A percentile compares a stretch with the other conserved stretches of the same genome.
These are phyloP conservation scores for Umimayanthus kanabou DNA, from an alignment of 92 coral and sea anemone species.

Conservation along the genomic window DNA sequence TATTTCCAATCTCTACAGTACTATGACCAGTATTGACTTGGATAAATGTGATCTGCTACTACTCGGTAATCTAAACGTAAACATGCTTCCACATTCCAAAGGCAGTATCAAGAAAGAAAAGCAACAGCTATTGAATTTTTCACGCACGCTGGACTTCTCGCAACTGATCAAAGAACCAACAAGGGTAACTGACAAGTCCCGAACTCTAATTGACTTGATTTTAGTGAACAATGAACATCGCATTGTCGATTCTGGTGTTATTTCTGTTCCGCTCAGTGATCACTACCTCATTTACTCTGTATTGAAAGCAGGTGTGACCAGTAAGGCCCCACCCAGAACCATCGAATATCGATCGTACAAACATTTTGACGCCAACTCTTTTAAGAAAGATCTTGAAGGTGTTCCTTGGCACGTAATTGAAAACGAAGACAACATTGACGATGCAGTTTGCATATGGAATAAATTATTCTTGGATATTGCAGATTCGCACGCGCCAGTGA, in stretches of 20 bases:
- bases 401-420: constrained; percentile 56
- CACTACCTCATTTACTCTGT: neutral
- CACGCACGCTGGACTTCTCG: too few relatives aligned
- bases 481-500: constrained; percentile 30
- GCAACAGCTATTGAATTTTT: too few relatives aligned
- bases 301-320: neutral
- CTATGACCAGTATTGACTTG: too few relatives aligned
- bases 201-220: neutral
- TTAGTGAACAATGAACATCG: neutral
- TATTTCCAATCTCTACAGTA: too few relatives aligned
- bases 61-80: too few relatives aligned
- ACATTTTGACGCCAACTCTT: constrained; percentile 17
- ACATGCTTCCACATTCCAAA: too few relatives aligned
- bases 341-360: too few relatives aligned
- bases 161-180: neutral
- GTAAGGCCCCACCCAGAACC: neutral
- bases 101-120: too few relatives aligned
- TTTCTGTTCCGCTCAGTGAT: neutral
- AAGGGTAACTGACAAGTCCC: neutral
- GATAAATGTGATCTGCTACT: too few relatives aligned
- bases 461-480: constrained; percentile 38
- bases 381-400: constrained; percentile 22
- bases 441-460: constrained; percentile 45
- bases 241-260: neutral
- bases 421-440: constrained; percentile 54